These are phyloP conservation scores for Temnothorax nylanderi DNA, from an alignment of 1,140 invertebrate genomes.

Conservation along the genomic window DNA sequence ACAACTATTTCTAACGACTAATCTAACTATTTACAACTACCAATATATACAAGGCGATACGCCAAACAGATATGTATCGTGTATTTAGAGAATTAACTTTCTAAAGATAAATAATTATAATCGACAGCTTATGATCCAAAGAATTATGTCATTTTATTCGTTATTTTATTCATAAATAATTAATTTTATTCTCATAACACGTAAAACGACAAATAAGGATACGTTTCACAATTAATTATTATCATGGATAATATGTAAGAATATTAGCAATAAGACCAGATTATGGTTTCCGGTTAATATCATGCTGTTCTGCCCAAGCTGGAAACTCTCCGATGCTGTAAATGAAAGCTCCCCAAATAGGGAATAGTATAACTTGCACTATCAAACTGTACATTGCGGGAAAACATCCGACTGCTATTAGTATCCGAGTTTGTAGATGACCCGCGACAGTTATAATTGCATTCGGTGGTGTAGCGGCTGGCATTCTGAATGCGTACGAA, in stretches of 20 bases:
- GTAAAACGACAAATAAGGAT: not conserved
- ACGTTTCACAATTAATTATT: not conserved
- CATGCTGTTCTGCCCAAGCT: constrained; percentile 76
- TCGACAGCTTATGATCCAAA: not conserved
- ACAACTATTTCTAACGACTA: too few species aligned
- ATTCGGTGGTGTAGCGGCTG: constrained; percentile 94
- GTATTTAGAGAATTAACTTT: constrained; percentile 2
- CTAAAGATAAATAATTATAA: not conserved
- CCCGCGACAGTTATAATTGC: constrained; percentile 94
- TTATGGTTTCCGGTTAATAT: not conserved
- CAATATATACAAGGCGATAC: too few species aligned
- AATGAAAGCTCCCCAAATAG: constrained; percentile 83
- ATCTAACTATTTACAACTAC: too few species aligned
- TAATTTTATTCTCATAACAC: not conserved
- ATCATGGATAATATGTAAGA: not conserved
- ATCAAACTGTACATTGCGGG: constrained; percentile 79
- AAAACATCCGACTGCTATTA: constrained; percentile 86
- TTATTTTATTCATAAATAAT: not conserved
- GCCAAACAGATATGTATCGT: too few species aligned
- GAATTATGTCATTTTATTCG: not conserved
- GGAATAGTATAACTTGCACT: constrained; percentile 78
- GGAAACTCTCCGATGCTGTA: constrained; percentile 86
- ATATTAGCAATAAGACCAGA: not conserved
- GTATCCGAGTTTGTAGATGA: constrained; percentile 89
- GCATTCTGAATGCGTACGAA: constrained; percentile 91